These are phyloP conservation scores for Oncorhynchus kisutch DNA, from an alignment of 2,113 vertebrate genomes.

Conservation along the genomic window DNA sequence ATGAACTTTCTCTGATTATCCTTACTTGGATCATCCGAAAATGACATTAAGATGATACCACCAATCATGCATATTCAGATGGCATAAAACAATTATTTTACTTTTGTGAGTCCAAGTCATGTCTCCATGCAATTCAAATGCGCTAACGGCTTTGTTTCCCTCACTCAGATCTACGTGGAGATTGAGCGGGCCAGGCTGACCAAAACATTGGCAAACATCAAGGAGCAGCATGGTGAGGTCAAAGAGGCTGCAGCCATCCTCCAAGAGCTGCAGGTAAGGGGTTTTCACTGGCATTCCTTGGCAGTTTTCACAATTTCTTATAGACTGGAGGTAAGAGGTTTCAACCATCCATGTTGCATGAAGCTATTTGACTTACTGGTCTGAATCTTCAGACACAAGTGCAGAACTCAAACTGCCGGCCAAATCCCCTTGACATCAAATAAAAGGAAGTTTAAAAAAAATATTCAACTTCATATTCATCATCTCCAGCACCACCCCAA, in stretches of 20 bases:
- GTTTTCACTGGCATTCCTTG: background rate
- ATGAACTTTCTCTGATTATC: background rate
- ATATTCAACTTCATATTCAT: too few relatives aligned
- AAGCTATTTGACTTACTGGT: too few relatives aligned
- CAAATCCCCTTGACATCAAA: too few relatives aligned
- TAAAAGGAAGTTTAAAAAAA: too few relatives aligned
- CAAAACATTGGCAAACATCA: slow-evolving; percentile 90
- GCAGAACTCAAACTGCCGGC: too few relatives aligned
- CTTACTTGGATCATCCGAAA: background rate
- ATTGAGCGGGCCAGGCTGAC: slow-evolving; percentile 95
- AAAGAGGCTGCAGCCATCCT: slow-evolving; percentile 94
- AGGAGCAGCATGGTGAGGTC: slow-evolving; percentile 91
- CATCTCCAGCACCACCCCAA: too few relatives aligned
- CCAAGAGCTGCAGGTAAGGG: slow-evolving; percentile 90
- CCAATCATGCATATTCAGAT: background rate
- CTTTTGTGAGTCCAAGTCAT: background rate
- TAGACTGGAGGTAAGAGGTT: too few relatives aligned
- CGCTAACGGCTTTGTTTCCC: background rate
- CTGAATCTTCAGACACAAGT: too few relatives aligned
- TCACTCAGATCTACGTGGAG: slow-evolving; percentile 93
- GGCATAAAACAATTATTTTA: background rate
- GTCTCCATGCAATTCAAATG: background rate
- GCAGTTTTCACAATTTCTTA: background rate
- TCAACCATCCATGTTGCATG: too few relatives aligned
- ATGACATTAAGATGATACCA: background rate